Base-by-base conservation (phyloP, 2,888 invertebrate genomes). In the Epinotia demarniana region DNA sequence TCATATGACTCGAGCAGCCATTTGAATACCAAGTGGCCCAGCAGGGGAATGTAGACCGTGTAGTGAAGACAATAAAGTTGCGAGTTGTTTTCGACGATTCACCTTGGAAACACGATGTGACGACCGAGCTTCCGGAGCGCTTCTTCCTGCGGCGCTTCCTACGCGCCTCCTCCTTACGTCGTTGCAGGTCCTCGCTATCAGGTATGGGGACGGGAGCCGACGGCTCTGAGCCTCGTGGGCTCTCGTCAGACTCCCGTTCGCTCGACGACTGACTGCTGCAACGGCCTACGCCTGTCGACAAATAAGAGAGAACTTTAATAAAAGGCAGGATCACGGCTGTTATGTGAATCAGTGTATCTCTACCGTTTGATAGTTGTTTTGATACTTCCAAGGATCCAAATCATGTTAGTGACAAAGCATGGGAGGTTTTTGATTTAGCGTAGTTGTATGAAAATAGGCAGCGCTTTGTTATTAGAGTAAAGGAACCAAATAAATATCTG, bases 51-150 rank as follows among this genome's bases (percentile, higher is more conserved):
- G n/a, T 67, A 39, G 39, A 39, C 53, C 60, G 19, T 55, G 43
- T 13, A 23, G 5, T 16, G 16, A 62, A 16, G 53, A 39, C 60
- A 57, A 19, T 11, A 58, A 63, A 39, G 63, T 63, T 69, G 33
- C 62, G 16, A 18, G 16, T 39, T n/a, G 46, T 23, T 53, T 63
- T 19, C 12, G 23, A 9, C 16, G 8, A 49, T 19, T 46, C 64
- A 97, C 98, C 98, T 96, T 98, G 97, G 95, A 98, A 98, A 91
- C 97, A 97, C 84, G 97, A 97, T 81, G 98, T 97, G 87, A 97
- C 97, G 84, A 98, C 95, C 79, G 97, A 97, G 88, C 97, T 97
- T 88, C 97, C 97, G 80, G 98, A 97, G 86, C 97, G 96, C 95
- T 98, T 98, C 96, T 98, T 98, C 95, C 97, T 97, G 87, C 97